Base-by-base conservation (phyloP, 2,113 vertebrate species). In the Hypomesus transpacificus region DNA sequence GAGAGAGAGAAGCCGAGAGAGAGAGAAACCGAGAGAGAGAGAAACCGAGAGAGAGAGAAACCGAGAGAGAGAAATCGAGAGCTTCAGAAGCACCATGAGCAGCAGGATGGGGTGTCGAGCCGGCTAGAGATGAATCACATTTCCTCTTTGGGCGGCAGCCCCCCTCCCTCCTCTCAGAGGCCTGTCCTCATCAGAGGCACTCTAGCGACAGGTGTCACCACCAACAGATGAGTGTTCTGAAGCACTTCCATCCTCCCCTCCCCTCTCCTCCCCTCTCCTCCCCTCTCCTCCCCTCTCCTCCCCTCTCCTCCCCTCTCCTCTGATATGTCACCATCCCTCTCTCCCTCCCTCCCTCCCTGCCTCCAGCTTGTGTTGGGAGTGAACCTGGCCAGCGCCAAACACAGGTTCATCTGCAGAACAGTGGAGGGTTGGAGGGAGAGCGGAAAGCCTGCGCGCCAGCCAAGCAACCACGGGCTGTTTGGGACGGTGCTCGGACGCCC, bases 91-190 rank as follows among this genome's bases (percentile, higher is more conserved):
- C 64, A 8, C 17, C 64, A 20, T 4, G 60, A 75, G 24, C 24
- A 68, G 73, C 24, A 68, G 73, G 72, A 66, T 64, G 56, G 16
- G 52, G 34, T 71, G 66, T 70, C 66, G 73, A 64, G 64, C 51
- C 24, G 69, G 68, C 61, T 70, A 22, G 51, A 69, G 71, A 80
- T 46, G 16, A 72, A 68, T 60, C 68, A 60, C 58, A 57, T 63
- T 20, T 52, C 56, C 26, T 74, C 64, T 58, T 17, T 24, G n/a
- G 59, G 3, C 21, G 58, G 21, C 3, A 3, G 46, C 58, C 24
- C 28, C 20, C 62, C 46, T 46, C 64, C 39, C 34, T 11, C 17
- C 16, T 5, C 46, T 26, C 9, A 4, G 26, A 64, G 11, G 9
- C 53, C 39, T 46, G 22, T 14, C 24, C 26, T 22, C 24, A 20